These are phyloP conservation scores for Drosophila infuscata DNA, from an alignment of 2,888 invertebrate species.

Conservation along the genomic window DNA sequence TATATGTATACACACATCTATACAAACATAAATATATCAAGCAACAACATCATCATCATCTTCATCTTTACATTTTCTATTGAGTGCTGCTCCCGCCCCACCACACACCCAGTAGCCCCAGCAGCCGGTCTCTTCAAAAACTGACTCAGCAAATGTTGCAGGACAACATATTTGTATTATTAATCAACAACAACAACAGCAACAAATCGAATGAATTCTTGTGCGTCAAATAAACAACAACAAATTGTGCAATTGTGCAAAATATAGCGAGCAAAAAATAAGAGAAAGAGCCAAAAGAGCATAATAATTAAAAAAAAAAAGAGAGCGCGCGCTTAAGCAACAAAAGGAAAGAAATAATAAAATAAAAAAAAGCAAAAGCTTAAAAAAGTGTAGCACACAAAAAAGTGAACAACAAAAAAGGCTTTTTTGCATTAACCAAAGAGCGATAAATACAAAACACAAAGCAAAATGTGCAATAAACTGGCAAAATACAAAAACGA, in stretches of 20 bases:
- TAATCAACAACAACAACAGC: conserved; percentile 13
- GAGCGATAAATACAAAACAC: conserved; percentile 24
- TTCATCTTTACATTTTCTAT: conserved; percentile 21
- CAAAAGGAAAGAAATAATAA: background rate
- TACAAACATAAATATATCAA: conserved; percentile 31
- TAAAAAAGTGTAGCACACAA: conserved; percentile 43
- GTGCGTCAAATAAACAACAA: conserved; percentile 49
- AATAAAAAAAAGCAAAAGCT: conserved; percentile 16
- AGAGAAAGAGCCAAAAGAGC: conserved; percentile 10
- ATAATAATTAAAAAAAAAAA: conserved; percentile 6
- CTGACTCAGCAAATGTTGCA: conserved; percentile 64
- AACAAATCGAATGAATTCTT: conserved; percentile 8
- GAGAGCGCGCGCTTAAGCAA: conserved; percentile 17
- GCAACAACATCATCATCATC: conserved; percentile 17
- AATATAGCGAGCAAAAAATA: conserved; percentile 27
- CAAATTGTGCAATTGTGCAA: conserved; percentile 66
- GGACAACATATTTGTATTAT: conserved; percentile 41
- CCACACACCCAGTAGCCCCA: background rate
- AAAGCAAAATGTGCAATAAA: conserved; percentile 72
- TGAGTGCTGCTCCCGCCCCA: conserved; percentile 11
- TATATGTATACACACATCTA: conserved; percentile 17
- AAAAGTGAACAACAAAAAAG: conserved; percentile 42
- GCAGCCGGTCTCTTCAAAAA: conserved; percentile 21
- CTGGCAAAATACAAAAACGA: conserved; percentile 35
- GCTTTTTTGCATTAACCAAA: conserved; percentile 30